phyloP scores from a whole-genome alignment of 2,797 vertebrate species.

The Paguma larvata region DNA sequence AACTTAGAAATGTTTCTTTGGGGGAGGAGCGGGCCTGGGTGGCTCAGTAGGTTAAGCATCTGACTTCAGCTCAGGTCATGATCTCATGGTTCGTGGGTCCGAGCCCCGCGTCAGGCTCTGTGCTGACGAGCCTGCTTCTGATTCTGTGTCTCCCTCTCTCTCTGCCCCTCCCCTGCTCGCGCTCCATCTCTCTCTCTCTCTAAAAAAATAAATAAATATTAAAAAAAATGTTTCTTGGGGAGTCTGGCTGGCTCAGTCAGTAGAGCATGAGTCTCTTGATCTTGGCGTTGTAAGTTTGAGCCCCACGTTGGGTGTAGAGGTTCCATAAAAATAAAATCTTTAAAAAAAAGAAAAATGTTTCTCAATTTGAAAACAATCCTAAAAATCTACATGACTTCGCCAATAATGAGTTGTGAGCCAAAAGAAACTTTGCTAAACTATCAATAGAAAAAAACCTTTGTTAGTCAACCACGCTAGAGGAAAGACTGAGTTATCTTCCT shows the following conservation, averaged over 20 bases:
- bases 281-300: not conserved
- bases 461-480: not conserved
- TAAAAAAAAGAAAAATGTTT: not conserved
- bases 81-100: too few relatives aligned
- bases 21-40: not conserved
- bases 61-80: too few relatives aligned
- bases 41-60: not conserved
- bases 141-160: too few relatives aligned
- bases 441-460: not conserved
- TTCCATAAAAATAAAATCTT: not conserved
- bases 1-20: constrained; percentile 25
- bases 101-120: too few relatives aligned
- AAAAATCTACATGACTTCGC: not conserved
- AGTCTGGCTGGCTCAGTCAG: not conserved
- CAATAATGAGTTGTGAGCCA: not conserved
- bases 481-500: constrained; percentile 4
- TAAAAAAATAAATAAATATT: too few relatives aligned
- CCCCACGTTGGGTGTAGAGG: not conserved
- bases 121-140: too few relatives aligned
- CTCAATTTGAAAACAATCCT: not conserved
- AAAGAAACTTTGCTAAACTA: not conserved
- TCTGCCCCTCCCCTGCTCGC: too few relatives aligned
- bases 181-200: too few relatives aligned
- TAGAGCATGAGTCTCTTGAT: not conserved
- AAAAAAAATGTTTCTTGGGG: not conserved